A percentile compares a stretch with the other conserved stretches of the same genome.
phyloP scores from a whole-genome alignment of 2,797 vertebrate species.

The Enteromius argenteus region DNA sequence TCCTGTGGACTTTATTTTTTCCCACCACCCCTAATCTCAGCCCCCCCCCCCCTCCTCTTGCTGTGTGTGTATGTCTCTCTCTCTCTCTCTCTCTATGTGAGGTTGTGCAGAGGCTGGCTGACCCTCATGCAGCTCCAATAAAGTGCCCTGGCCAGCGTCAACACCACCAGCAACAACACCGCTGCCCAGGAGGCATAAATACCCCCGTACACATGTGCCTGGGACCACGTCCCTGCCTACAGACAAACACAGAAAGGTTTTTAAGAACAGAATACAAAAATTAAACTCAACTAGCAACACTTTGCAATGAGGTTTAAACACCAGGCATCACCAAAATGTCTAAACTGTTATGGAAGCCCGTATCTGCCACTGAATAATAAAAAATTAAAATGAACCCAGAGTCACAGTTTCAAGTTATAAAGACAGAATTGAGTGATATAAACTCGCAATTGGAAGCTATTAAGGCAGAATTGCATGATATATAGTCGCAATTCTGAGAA shows the following conservation, averaged over 20 bases:
- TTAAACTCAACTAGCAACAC: background rate
- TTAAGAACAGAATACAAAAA: background rate
- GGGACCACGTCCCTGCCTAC: constrained; percentile 88
- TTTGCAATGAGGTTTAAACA: background rate
- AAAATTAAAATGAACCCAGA: too few species aligned
- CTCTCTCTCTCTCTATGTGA: constrained; percentile 75
- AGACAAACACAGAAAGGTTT: constrained; percentile 37
- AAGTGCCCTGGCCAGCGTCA: constrained; percentile 86
- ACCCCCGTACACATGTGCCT: constrained; percentile 83
- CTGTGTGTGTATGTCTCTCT: background rate
- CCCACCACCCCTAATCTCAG: background rate
- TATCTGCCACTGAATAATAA: too few species aligned
- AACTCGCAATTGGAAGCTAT: too few species aligned
- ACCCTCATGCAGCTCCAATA: constrained; percentile 95
- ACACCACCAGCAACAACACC: constrained; percentile 84
- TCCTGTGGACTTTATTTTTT: background rate
- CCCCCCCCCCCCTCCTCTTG: background rate
- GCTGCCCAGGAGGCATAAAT: constrained; percentile 91
- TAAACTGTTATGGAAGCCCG: too few species aligned
- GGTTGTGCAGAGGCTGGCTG: constrained; percentile 92
- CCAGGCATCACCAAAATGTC: background rate
- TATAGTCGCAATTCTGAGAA: too few species aligned
- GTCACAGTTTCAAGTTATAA: too few species aligned
- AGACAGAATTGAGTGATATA: too few species aligned
- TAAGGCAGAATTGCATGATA: too few species aligned